Percentiles rank a stretch among this genome's conserved stretches.
These are phyloP conservation scores for Dipus sagitta DNA, from an alignment of 2,797 vertebrate genomes.

Conservation along the genomic window DNA sequence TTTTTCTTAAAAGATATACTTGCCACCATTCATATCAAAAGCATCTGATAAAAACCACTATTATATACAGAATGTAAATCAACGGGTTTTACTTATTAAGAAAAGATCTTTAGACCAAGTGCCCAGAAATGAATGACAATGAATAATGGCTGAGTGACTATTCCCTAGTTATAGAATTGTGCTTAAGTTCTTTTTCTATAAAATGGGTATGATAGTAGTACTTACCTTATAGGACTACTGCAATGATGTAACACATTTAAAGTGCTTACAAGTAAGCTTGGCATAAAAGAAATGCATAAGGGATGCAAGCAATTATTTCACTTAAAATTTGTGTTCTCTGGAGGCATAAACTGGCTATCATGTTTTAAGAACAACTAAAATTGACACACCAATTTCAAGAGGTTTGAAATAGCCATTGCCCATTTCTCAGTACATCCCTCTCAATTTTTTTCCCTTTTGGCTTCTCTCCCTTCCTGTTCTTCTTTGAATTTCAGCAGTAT, in stretches of 20 bases:
- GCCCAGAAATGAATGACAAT: conserved; percentile 31
- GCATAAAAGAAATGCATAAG: conserved; percentile 52
- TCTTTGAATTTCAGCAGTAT: background rate
- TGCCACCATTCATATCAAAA: background rate
- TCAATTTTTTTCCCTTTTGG: background rate
- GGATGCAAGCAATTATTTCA: conserved; percentile 32
- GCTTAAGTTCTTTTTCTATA: conserved; percentile 18
- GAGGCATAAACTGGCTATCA: conserved; percentile 3
- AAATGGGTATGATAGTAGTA: background rate
- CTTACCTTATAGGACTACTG: background rate
- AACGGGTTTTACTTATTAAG: conserved; percentile 19
- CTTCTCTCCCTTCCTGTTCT: conserved; percentile 18
- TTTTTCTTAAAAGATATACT: conserved; percentile 38
- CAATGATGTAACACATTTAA: conserved; percentile 28
- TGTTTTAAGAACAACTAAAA: conserved; percentile 35
- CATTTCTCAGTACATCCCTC: background rate
- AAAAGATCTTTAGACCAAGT: background rate
- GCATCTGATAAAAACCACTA: no score
- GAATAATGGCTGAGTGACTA: background rate
- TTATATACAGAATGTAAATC: conserved; percentile 47
- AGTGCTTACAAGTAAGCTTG: background rate
- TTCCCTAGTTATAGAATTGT: background rate
- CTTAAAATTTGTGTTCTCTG: conserved; percentile 38
- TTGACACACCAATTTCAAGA: conserved; percentile 6
- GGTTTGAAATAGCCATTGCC: conserved; percentile 35